Evolutionary conservation across 2,888 invertebrate species (phyloP).

Genomic region (Cephus rjabovi): DNA sequence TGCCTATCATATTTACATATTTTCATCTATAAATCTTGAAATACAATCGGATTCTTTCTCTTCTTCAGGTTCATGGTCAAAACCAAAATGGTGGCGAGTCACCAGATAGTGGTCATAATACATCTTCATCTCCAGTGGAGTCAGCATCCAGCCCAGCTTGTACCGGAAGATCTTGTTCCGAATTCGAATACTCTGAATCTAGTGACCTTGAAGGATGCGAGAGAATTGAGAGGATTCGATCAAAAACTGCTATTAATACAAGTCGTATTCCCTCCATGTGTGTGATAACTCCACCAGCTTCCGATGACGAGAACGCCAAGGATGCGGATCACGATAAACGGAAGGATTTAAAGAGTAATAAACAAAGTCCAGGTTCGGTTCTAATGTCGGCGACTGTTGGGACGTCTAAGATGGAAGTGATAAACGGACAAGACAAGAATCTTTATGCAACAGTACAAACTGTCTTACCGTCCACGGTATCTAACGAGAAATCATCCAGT

Average conservation of each 20-base stretch:
- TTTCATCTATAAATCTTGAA: not conserved
- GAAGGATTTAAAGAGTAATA: slow-evolving; percentile 30
- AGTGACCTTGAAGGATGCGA: slow-evolving; percentile 91
- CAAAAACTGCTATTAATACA: slow-evolving; percentile 88
- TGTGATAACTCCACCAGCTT: slow-evolving; percentile 88
- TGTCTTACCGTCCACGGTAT: slow-evolving; percentile 33
- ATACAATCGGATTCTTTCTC: slow-evolving; percentile 4
- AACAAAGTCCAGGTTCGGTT: slow-evolving; percentile 45
- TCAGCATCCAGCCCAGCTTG: slow-evolving; percentile 79
- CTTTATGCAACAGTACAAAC: slow-evolving; percentile 62
- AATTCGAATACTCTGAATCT: slow-evolving; percentile 87
- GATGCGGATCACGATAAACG: slow-evolving; percentile 56
- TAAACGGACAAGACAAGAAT: slow-evolving; percentile 63
- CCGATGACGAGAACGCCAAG: slow-evolving; percentile 83
- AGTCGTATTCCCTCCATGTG: slow-evolving; percentile 93
- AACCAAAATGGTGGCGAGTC: slow-evolving; percentile 77
- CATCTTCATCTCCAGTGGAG: slow-evolving; percentile 83
- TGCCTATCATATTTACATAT: not conserved
- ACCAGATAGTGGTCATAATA: slow-evolving; percentile 85
- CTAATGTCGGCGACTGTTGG: slow-evolving; percentile 63
- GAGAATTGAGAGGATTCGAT: slow-evolving; percentile 85
- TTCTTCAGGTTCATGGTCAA: slow-evolving; percentile 57
- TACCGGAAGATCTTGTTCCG: slow-evolving; percentile 77
- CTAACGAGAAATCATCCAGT: slow-evolving; percentile 11
- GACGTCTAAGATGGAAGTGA: slow-evolving; percentile 63